Evolutionary conservation across 2,888 invertebrate genomes (phyloP).

Genomic region (Anthophora plumipes): DNA sequence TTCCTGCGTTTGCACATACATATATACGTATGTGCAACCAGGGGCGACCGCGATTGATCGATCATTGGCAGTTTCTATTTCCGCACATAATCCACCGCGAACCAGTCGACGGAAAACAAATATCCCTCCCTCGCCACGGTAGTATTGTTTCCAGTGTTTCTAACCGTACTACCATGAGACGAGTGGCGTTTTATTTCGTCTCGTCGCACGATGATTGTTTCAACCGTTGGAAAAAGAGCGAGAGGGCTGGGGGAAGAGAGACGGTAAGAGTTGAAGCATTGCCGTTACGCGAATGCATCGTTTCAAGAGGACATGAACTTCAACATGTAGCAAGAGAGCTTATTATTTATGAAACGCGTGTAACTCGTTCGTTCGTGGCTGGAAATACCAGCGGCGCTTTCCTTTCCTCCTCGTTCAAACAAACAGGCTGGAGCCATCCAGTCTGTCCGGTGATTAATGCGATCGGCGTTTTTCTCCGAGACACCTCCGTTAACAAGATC

Average conservation of each 20-base stretch:
- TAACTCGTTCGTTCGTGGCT: neutral
- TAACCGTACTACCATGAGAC: neutral
- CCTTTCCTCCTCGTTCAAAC: conserved; percentile 26
- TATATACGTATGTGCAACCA: conserved; percentile 23
- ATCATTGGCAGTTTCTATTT: conserved; percentile 68
- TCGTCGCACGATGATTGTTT: neutral
- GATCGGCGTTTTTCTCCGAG: neutral
- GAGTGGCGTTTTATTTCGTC: neutral
- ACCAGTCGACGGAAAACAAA: conserved; percentile 47
- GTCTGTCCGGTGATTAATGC: conserved; percentile 34
- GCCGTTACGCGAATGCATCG: conserved; percentile 16
- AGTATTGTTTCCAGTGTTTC: conserved; percentile 14
- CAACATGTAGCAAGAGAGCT: neutral
- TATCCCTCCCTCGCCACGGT: conserved; percentile 30
- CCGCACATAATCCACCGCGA: conserved; percentile 40
- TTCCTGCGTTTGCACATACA: neutral
- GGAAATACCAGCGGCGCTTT: conserved; percentile 29
- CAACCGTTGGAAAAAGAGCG: neutral
- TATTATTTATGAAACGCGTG: conserved; percentile 38
- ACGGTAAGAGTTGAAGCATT: neutral
- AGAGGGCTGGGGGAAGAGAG: too few relatives aligned
- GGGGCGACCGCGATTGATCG: conserved; percentile 49
- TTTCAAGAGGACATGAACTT: conserved; percentile 6
- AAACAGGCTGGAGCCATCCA: conserved; percentile 11
- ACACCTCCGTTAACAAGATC: neutral